A percentile compares a stretch with the other conserved stretches of the same genome.
phyloP scores from a whole-genome alignment of 2,797 vertebrate genomes.

The Lacerta viridis region DNA sequence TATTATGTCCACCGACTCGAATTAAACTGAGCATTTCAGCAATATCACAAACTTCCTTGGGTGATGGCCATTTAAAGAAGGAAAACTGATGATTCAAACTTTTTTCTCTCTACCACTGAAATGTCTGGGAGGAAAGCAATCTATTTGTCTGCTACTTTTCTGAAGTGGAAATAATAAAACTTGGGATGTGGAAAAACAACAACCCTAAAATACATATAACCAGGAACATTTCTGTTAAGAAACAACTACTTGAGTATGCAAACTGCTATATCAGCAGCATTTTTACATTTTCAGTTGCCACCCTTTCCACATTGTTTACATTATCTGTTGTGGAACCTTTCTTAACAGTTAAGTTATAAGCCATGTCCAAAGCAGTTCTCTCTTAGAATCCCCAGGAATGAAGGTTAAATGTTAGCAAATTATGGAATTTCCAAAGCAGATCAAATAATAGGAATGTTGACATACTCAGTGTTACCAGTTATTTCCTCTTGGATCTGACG shows the following conservation, averaged over 20 bases:
- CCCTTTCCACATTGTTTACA: constrained; percentile 62
- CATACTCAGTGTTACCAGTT: constrained; percentile 97
- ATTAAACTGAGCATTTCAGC: neutral
- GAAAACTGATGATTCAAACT: neutral
- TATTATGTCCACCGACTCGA: constrained; percentile 11
- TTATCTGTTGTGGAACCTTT: constrained; percentile 70
- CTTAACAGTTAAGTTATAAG: too few relatives aligned
- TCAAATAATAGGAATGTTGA: constrained; percentile 78
- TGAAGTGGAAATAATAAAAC: neutral
- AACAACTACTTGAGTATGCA: neutral
- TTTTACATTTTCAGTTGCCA: constrained; percentile 60
- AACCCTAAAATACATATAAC: neutral
- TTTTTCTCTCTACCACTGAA: neutral
- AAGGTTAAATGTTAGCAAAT: constrained; percentile 83
- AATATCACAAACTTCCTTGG: constrained; percentile 16
- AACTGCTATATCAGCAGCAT: neutral
- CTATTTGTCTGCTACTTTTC: neutral
- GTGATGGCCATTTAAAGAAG: constrained; percentile 1
- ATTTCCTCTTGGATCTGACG: constrained; percentile 98
- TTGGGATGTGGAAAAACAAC: neutral
- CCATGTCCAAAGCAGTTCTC: constrained; percentile 69
- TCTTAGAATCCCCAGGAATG: constrained; percentile 76
- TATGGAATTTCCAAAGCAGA: constrained; percentile 78
- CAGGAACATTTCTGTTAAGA: neutral
- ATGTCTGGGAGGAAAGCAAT: neutral